These are phyloP conservation scores for Aspiorhynchus laticeps DNA, from an alignment of 2,113 vertebrate species.

Conservation along the genomic window DNA sequence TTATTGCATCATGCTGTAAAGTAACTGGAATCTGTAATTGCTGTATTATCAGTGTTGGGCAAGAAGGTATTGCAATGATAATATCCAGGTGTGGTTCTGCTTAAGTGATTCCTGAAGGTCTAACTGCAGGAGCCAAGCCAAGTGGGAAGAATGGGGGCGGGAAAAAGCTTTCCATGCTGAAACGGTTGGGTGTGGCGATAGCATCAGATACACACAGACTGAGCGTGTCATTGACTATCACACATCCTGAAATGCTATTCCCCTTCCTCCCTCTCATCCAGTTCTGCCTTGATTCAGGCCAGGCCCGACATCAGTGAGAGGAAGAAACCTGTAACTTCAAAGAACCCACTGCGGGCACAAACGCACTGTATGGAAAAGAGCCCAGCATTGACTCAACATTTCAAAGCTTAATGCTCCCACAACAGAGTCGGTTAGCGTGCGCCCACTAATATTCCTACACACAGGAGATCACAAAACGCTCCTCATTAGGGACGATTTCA, in stretches of 20 bases:
- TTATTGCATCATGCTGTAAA: not conserved
- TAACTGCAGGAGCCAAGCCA: not conserved
- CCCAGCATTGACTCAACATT: slow-evolving; percentile 45
- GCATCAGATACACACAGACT: slow-evolving; percentile 9
- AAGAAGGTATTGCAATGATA: not conserved
- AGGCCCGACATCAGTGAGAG: slow-evolving; percentile 39
- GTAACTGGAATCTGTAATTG: not conserved
- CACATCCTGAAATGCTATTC: slow-evolving; percentile 48
- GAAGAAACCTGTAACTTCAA: slow-evolving; percentile 55
- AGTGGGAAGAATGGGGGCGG: not conserved
- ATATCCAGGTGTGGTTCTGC: slow-evolving; percentile 13
- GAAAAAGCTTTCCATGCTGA: slow-evolving; percentile 9
- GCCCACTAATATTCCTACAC: slow-evolving; percentile 35
- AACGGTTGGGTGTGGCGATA: slow-evolving; percentile 10
- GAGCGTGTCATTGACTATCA: slow-evolving; percentile 7
- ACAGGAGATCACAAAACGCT: slow-evolving; percentile 31
- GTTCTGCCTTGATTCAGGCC: slow-evolving; percentile 36
- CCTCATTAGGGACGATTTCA: not conserved
- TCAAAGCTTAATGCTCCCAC: slow-evolving; percentile 62
- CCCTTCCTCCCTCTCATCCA: slow-evolving; percentile 28
- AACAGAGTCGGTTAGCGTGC: slow-evolving; percentile 37
- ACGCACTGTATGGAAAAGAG: slow-evolving; percentile 44
- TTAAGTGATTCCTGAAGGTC: not conserved
- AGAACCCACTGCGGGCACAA: slow-evolving; percentile 43
- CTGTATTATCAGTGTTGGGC: not conserved